Evolutionary conservation across 2,797 vertebrate genomes (phyloP).

Genomic region (Borostomias antarcticus): DNA sequence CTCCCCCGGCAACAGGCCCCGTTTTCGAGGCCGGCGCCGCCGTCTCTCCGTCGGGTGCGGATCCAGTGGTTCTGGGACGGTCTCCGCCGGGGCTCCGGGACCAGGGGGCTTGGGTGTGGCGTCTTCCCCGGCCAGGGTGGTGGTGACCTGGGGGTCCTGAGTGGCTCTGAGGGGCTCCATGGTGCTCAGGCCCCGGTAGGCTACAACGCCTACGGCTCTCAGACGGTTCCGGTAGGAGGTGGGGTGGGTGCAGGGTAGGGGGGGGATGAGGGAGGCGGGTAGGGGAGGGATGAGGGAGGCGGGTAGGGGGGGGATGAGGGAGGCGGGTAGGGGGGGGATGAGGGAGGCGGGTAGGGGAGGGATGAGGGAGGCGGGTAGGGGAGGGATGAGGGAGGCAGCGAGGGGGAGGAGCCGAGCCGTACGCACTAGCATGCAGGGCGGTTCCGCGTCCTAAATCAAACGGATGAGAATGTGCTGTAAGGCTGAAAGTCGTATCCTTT

Average conservation of each 20-base stretch:
- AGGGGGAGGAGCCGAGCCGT: conserved; percentile 11
- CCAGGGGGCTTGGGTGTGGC: neutral
- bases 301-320: conserved; percentile 16
- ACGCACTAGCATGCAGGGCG: conserved; percentile 46
- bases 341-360: neutral
- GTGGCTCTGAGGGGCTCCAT: conserved; percentile 57
- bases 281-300: conserved; percentile 2
- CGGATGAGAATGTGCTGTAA: neutral
- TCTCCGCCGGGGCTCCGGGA: conserved; percentile 18
- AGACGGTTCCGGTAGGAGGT: neutral
- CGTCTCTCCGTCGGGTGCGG: conserved; percentile 1
- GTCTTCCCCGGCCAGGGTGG: neutral
- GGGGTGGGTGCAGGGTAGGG: neutral
- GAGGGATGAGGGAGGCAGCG: conserved; percentile 6
- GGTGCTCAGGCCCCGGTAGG: conserved; percentile 32
- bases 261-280: conserved; percentile 6
- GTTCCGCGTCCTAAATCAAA: conserved; percentile 10
- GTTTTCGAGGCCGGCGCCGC: neutral
- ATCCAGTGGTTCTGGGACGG: neutral
- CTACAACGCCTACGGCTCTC: neutral
- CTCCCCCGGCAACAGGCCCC: conserved; percentile 71
- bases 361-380: neutral
- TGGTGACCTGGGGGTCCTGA: conserved; percentile 15
- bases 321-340: neutral
- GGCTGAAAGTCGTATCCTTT: too few species aligned